Conservation (phyloP, 1,140 invertebrate species). For the Calephelis nemesis region DNA sequence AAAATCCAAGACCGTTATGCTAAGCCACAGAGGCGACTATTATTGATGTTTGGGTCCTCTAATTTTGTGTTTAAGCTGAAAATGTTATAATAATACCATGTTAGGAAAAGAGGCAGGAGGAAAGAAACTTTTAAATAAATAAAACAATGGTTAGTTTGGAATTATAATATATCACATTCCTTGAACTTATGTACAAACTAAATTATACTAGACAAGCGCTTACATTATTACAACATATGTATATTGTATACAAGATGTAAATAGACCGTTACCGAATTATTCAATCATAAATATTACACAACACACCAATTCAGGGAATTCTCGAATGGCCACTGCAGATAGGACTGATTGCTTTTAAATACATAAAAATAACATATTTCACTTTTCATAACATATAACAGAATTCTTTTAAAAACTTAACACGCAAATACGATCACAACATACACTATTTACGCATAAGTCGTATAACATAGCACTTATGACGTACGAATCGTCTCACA, state of each 20-base stretch:
- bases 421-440: neutral
- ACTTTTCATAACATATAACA: slow-evolving; percentile 10
- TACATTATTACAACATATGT: slow-evolving; percentile 47
- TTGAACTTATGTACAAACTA: slow-evolving; percentile 73
- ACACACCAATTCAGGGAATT: neutral
- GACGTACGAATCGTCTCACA: no score
- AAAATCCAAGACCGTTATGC: no score
- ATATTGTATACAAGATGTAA: slow-evolving; percentile 44
- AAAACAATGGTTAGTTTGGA: slow-evolving; percentile 59
- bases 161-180: slow-evolving; percentile 79
- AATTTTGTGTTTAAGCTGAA: no score
- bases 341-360: neutral
- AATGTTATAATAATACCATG: no score
- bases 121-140: slow-evolving; percentile 32
- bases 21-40: no score
- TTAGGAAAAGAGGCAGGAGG: neutral
- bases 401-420: slow-evolving; percentile 17
- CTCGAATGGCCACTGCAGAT: neutral
- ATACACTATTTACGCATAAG: slow-evolving; percentile 1
- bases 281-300: slow-evolving; percentile 10
- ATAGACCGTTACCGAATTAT: slow-evolving; percentile 24
- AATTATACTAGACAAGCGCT: slow-evolving; percentile 71
- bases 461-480: no score
- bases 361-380: slow-evolving; percentile 6
- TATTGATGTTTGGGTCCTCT: no score